phyloP scores from a whole-genome alignment of 2,888 invertebrate species.

The Mythimna albipuncta region DNA sequence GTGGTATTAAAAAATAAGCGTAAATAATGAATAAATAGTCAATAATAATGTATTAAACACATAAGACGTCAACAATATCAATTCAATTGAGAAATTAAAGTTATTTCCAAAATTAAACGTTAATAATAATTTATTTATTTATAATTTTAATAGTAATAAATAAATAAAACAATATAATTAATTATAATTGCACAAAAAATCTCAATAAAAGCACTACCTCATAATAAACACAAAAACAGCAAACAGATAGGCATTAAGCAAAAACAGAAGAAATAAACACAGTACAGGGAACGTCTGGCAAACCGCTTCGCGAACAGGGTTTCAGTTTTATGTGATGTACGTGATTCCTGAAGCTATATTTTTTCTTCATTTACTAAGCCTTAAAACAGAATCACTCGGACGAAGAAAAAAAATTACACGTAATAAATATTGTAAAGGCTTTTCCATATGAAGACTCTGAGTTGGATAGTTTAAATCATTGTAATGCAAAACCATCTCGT shows the following conservation, averaged over 20 bases:
- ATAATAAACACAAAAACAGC: not conserved
- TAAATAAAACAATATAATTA: too few relatives aligned
- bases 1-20: too few relatives aligned
- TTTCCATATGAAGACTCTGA: not conserved
- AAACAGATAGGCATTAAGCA: not conserved
- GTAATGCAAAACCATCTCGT: not conserved
- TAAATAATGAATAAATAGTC: too few relatives aligned
- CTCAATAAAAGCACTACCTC: too few relatives aligned
- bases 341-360: slow-evolving; percentile 42
- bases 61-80: too few relatives aligned
- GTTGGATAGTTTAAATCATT: not conserved
- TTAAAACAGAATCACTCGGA: slow-evolving; percentile 38
- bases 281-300: slow-evolving; percentile 6
- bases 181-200: too few relatives aligned
- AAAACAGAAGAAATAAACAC: slow-evolving; percentile 10
- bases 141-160: too few relatives aligned
- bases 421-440: slow-evolving; percentile 22
- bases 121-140: too few relatives aligned
- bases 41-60: too few relatives aligned
- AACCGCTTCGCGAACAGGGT: slow-evolving; percentile 7
- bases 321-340: slow-evolving; percentile 48
- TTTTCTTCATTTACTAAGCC: slow-evolving; percentile 46
- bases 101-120: too few relatives aligned
- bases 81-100: too few relatives aligned
- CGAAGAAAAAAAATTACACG: slow-evolving; percentile 22